Evolutionary conservation across 2,113 vertebrate species (phyloP).

Genomic region (Caranx melampygus): DNA sequence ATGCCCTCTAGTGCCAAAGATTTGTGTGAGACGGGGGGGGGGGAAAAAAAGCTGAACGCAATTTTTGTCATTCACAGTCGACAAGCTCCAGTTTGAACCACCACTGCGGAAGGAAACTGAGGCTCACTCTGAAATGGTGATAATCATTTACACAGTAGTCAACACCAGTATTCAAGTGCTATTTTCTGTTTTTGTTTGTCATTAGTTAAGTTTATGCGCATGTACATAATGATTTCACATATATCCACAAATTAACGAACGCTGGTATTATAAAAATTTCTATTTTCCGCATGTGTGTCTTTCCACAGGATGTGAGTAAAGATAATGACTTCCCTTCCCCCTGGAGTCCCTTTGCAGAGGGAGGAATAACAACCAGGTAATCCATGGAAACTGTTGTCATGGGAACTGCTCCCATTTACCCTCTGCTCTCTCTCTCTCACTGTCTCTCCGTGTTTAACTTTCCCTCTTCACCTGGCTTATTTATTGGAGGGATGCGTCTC

Average conservation of each 20-base stretch:
- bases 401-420: constrained; percentile 58
- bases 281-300: constrained; percentile 45
- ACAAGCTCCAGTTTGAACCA: constrained; percentile 94
- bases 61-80: constrained; percentile 85
- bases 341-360: constrained; percentile 94
- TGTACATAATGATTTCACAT: not conserved
- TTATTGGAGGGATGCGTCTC: constrained; percentile 20
- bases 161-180: not conserved
- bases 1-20: constrained; percentile 72
- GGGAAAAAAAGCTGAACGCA: not conserved
- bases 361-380: constrained; percentile 89
- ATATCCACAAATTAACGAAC: not conserved
- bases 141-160: not conserved
- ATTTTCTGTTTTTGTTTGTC: not conserved
- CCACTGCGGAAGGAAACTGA: constrained; percentile 95
- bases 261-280: not conserved
- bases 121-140: constrained; percentile 95
- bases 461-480: constrained; percentile 23
- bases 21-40: not conserved
- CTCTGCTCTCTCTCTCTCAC: not conserved
- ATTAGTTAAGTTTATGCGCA: not conserved
- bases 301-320: constrained; percentile 88
- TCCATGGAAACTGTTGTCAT: constrained; percentile 67
- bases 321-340: constrained; percentile 90
- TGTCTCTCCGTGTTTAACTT: not conserved